A percentile compares a stretch with the other conserved stretches of the same genome.
Conservation (phyloP, 2,888 invertebrate species). For the Caenorhabditis auriculariae region DNA sequence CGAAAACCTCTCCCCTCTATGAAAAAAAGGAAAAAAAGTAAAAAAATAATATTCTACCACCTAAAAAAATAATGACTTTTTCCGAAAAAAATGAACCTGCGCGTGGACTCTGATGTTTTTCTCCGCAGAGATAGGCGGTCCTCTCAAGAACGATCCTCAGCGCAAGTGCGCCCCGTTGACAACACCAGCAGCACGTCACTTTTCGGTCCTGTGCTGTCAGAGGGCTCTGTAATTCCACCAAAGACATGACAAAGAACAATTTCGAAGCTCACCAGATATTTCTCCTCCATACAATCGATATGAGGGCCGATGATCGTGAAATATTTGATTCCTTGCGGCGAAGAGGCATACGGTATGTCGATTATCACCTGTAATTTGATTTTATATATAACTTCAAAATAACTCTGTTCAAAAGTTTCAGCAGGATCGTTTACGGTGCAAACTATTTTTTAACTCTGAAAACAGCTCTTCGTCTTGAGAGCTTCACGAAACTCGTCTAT, state of each 20-base stretch:
- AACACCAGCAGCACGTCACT: slow-evolving; percentile 76
- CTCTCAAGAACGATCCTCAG: slow-evolving; percentile 74
- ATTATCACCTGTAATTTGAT: slow-evolving; percentile 67
- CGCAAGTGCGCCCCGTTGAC: slow-evolving; percentile 74
- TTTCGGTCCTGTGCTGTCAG: slow-evolving; percentile 72
- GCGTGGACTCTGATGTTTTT: slow-evolving; percentile 55
- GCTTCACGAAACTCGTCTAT: too few relatives aligned
- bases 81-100: slow-evolving; percentile 70
- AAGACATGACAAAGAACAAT: too few relatives aligned
- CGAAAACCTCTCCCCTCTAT: neutral
- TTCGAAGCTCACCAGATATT: slow-evolving; percentile 73
- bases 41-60: neutral
- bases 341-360: slow-evolving; percentile 78
- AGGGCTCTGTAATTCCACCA: slow-evolving; percentile 70
- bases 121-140: slow-evolving; percentile 73
- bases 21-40: neutral
- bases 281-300: slow-evolving; percentile 80
- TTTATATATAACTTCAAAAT: too few relatives aligned
- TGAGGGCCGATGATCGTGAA: slow-evolving; percentile 79
- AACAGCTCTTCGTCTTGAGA: too few relatives aligned
- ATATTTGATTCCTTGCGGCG: slow-evolving; percentile 79
- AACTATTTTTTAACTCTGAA: too few relatives aligned
- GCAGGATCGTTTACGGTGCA: too few relatives aligned
- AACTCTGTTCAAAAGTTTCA: too few relatives aligned
- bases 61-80: neutral